These are phyloP conservation scores for Meleagris gallopavo DNA, from an alignment of 2,113 vertebrate genomes.

Conservation along the genomic window DNA sequence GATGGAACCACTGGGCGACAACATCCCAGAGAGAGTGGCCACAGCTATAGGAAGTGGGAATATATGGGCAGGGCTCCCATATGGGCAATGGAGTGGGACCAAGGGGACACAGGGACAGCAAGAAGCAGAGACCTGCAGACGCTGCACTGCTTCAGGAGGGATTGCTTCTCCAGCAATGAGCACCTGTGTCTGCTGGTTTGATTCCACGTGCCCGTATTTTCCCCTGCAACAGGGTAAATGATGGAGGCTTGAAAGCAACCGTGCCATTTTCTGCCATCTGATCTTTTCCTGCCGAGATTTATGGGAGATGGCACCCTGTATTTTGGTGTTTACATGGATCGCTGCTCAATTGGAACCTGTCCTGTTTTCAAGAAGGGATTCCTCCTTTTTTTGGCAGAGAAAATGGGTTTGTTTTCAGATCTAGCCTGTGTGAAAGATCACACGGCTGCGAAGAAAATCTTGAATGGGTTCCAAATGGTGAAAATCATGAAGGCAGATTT, in stretches of 20 bases:
- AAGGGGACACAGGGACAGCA: neutral
- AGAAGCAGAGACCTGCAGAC: neutral
- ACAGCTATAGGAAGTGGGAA: neutral
- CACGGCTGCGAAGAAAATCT: constrained; percentile 14
- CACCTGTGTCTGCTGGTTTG: neutral
- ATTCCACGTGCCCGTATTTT: neutral
- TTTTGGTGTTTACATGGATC: constrained; percentile 53
- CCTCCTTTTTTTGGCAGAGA: constrained; percentile 44
- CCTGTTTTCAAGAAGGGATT: constrained; percentile 14
- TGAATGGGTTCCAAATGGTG: constrained; percentile 15
- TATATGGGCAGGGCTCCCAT: neutral
- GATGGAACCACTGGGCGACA: neutral
- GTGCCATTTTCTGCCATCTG: constrained; percentile 2
- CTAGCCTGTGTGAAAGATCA: constrained; percentile 46
- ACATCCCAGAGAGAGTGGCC: neutral
- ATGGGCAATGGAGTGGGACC: neutral
- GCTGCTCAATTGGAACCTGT: constrained; percentile 10
- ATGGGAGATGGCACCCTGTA: constrained; percentile 24
- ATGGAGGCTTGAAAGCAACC: neutral
- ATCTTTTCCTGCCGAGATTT: constrained; percentile 31
- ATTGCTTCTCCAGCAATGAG: neutral
- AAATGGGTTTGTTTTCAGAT: constrained; percentile 13
- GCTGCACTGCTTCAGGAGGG: neutral
- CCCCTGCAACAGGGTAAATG: neutral
- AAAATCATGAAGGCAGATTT: constrained; percentile 35